These are phyloP conservation scores for Clytia hemisphaerica DNA, from an alignment of 30 jellyfish, hydroid and myxozoan genomes.

Conservation along the genomic window DNA sequence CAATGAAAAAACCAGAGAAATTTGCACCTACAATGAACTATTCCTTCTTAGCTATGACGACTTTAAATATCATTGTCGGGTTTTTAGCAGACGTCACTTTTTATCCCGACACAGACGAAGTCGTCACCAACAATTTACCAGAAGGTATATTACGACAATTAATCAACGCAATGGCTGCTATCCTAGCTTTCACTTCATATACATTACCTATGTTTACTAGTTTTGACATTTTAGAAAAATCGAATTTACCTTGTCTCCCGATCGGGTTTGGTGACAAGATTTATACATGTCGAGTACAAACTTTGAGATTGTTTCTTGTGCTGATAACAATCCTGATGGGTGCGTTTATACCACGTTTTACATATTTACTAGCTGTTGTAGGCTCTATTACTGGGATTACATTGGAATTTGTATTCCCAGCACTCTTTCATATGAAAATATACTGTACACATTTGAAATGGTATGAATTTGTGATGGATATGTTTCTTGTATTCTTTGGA, in stretches of 20 bases:
- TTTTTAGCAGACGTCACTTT: constrained; percentile 75
- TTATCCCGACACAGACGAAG: constrained; percentile 86
- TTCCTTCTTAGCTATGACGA: constrained; percentile 76
- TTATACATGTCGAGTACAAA: constrained; percentile 62
- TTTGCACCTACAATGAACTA: constrained; percentile 65
- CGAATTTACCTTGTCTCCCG: constrained; percentile 58
- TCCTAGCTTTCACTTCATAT: constrained; percentile 81
- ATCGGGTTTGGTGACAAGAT: constrained; percentile 57
- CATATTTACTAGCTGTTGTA: constrained; percentile 72
- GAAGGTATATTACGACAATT: constrained; percentile 68
- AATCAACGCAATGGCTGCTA: constrained; percentile 89
- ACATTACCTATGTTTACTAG: constrained; percentile 90
- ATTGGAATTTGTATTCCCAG: constrained; percentile 79
- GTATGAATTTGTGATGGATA: constrained; percentile 84
- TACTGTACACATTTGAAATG: constrained; percentile 61
- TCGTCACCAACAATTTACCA: constrained; percentile 85
- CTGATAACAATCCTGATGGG: constrained; percentile 72
- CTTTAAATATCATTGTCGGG: constrained; percentile 58
- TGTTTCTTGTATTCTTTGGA: constrained; percentile 63
- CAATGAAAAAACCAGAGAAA: constrained; percentile 86
- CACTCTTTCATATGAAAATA: constrained; percentile 81
- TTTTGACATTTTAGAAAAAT: constrained; percentile 77
- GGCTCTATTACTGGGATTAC: constrained; percentile 90
- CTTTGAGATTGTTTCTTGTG: constrained; percentile 55
- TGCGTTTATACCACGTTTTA: constrained; percentile 71